These are phyloP conservation scores for Hemaris fuciformis DNA, from an alignment of 2,888 invertebrate species.

Conservation along the genomic window DNA sequence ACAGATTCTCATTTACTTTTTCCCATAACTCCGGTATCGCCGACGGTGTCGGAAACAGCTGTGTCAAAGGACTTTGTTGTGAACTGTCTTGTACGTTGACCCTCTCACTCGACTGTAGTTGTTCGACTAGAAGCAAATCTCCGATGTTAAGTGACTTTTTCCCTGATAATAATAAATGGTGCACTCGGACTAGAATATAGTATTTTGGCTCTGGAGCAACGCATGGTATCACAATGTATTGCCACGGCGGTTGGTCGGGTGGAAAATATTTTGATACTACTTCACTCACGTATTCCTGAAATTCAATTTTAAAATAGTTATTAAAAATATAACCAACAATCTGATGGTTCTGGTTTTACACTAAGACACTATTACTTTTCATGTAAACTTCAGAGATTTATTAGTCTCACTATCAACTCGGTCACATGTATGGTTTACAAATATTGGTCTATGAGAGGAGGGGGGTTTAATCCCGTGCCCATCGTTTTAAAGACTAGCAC, in stretches of 20 bases:
- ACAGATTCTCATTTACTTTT: slow-evolving; percentile 84
- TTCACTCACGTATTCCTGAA: slow-evolving; percentile 88
- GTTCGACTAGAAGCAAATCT: slow-evolving; percentile 86
- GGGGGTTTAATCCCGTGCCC: too few relatives aligned
- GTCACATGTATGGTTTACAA: too few relatives aligned
- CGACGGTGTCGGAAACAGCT: slow-evolving; percentile 82
- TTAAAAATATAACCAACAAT: too few relatives aligned
- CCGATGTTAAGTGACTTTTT: slow-evolving; percentile 86
- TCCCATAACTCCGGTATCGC: slow-evolving; percentile 85
- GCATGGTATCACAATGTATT: slow-evolving; percentile 87
- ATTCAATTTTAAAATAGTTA: slow-evolving; percentile 9
- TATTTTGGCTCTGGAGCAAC: slow-evolving; percentile 79
- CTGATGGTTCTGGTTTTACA: too few relatives aligned
- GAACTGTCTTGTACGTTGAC: slow-evolving; percentile 50
- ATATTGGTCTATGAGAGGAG: too few relatives aligned
- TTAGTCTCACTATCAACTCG: too few relatives aligned
- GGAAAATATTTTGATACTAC: slow-evolving; percentile 89
- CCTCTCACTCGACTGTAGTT: slow-evolving; percentile 58
- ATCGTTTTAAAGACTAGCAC: too few relatives aligned
- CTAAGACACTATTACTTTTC: too few relatives aligned
- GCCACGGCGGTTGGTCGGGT: slow-evolving; percentile 89
- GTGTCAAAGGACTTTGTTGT: slow-evolving; percentile 70
- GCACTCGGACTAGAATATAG: slow-evolving; percentile 86
- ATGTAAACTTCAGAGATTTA: too few relatives aligned
- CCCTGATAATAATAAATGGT: slow-evolving; percentile 88